These are phyloP conservation scores for Ctena decussata DNA, from an alignment of 2,888 invertebrate genomes.

Conservation along the genomic window DNA sequence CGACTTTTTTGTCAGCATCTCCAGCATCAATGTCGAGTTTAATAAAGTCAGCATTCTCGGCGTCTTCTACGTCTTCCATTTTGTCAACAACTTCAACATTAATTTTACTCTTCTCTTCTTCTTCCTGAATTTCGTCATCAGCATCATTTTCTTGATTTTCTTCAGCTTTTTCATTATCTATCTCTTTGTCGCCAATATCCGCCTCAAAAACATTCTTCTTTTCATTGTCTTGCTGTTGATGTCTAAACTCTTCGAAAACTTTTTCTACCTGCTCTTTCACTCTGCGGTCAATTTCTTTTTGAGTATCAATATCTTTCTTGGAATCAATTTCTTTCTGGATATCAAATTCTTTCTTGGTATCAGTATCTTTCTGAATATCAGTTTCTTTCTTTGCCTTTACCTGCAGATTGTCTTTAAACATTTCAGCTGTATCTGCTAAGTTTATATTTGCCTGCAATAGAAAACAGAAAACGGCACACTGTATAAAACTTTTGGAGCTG, in stretches of 20 bases:
- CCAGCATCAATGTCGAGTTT: slow-evolving; percentile 22
- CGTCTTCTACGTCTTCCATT: not conserved
- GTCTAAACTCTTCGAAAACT: slow-evolving; percentile 51
- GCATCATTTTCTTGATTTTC: slow-evolving; percentile 5
- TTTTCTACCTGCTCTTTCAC: slow-evolving; percentile 48
- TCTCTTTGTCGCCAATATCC: slow-evolving; percentile 20
- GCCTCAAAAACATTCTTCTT: slow-evolving; percentile 20
- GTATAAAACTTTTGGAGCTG: no score
- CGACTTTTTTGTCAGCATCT: slow-evolving; percentile 9
- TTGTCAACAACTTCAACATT: slow-evolving; percentile 26
- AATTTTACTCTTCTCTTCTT: slow-evolving; percentile 39
- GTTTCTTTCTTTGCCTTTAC: not conserved
- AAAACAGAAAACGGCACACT: no score
- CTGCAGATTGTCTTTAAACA: not conserved
- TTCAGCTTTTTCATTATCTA: not conserved
- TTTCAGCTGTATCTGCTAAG: no score
- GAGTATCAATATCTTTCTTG: no score
- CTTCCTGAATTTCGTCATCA: slow-evolving; percentile 14
- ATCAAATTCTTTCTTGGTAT: no score
- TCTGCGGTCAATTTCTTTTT: slow-evolving; percentile 23
- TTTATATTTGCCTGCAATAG: no score
- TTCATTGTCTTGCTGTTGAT: slow-evolving; percentile 41
- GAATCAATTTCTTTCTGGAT: no score
- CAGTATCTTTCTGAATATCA: no score
- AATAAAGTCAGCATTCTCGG: not conserved